phyloP scores from a whole-genome alignment of 2,888 invertebrate genomes.

The Chloroclystis v-ata region DNA sequence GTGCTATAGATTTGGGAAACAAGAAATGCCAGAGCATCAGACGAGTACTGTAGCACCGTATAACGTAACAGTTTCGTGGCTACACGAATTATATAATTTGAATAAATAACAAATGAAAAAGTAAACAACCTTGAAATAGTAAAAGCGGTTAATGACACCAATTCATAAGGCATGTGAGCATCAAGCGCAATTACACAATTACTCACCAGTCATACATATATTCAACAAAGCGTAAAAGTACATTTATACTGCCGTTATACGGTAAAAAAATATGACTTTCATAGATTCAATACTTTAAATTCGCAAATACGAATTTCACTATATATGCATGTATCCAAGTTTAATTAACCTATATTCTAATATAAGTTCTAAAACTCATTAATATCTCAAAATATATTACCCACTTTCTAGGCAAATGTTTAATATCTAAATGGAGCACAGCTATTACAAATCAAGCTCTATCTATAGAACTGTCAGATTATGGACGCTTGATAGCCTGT shows the following conservation, averaged over 20 bases:
- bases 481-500: slow-evolving; percentile 4
- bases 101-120: slow-evolving; percentile 24
- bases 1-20: background rate
- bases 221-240: background rate
- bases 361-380: no score
- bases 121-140: slow-evolving; percentile 29
- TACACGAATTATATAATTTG: slow-evolving; percentile 18
- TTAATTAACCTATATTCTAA: no score
- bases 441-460: background rate
- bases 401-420: no score
- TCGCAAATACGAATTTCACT: background rate
- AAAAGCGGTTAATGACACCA: slow-evolving; percentile 28
- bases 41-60: background rate
- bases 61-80: slow-evolving; percentile 12
- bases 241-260: no score
- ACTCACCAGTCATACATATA: background rate
- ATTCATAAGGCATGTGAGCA: slow-evolving; percentile 17
- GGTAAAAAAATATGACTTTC: no score
- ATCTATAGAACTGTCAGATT: slow-evolving; percentile 2
- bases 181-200: slow-evolving; percentile 13
- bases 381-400: no score
- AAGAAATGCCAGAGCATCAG: slow-evolving; percentile 1
- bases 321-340: no score
- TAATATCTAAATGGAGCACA: slow-evolving; percentile 2
- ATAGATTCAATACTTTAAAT: background rate